Evolutionary conservation across 2,113 vertebrate genomes (phyloP).

Genomic region (Archilochus colubris): DNA sequence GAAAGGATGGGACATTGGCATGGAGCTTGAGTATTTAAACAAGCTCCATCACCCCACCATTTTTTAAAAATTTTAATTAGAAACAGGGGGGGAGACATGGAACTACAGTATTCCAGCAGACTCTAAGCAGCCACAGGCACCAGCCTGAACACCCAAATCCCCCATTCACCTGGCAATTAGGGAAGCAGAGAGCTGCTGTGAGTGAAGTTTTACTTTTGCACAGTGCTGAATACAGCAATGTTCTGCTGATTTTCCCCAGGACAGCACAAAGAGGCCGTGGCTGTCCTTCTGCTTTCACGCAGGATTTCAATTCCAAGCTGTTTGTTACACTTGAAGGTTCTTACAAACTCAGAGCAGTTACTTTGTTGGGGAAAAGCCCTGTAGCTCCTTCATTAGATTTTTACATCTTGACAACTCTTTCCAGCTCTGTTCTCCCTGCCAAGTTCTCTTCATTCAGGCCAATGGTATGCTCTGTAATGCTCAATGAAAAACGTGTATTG

Average conservation of each 20-base stretch:
- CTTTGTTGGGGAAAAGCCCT: conserved; percentile 61
- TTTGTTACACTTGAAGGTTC: conserved; percentile 42
- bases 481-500: conserved; percentile 54
- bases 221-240: conserved; percentile 57
- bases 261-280: conserved; percentile 52
- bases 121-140: conserved; percentile 13
- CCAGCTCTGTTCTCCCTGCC: conserved; percentile 61
- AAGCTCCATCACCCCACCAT: background rate
- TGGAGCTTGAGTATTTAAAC: background rate
- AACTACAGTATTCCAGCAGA: background rate
- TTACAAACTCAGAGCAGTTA: conserved; percentile 38
- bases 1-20: background rate
- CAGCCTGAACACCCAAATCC: conserved; percentile 3
- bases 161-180: conserved; percentile 61
- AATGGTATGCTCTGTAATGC: conserved; percentile 14
- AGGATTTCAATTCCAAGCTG: conserved; percentile 52
- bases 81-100: background rate
- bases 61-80: conserved; percentile 6
- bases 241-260: conserved; percentile 48
- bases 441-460: conserved; percentile 40
- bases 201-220: conserved; percentile 51
- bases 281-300: conserved; percentile 39
- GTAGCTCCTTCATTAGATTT: conserved; percentile 59
- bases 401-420: conserved; percentile 66
- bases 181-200: conserved; percentile 10